Conservation (phyloP, 2,888 invertebrate genomes). For the Trichopoda pennipes region DNA sequence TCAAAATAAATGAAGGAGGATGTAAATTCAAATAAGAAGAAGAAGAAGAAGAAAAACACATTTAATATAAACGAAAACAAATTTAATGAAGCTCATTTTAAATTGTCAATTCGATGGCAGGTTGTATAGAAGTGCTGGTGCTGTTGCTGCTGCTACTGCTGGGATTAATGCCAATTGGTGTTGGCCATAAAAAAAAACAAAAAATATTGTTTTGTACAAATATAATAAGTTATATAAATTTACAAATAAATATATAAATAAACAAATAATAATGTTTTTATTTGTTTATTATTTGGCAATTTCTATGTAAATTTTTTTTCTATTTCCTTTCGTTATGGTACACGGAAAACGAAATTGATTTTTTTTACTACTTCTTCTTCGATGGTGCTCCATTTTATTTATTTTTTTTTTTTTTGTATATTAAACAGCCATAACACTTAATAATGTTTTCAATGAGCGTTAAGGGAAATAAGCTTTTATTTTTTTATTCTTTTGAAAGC, state of each 20-base stretch:
- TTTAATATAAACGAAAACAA: slow-evolving; percentile 52
- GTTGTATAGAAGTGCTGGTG: too few species aligned
- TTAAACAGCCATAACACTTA: neutral
- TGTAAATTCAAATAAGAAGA: neutral
- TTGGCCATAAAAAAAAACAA: slow-evolving; percentile 1
- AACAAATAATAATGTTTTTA: slow-evolving; percentile 56
- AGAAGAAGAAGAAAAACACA: slow-evolving; percentile 6
- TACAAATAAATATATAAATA: slow-evolving; percentile 31
- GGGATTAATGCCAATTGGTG: neutral
- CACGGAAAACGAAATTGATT: slow-evolving; percentile 13
- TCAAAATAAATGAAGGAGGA: neutral
- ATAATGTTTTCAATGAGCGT: neutral
- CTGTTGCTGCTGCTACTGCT: too few species aligned
- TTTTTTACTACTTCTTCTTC: neutral
- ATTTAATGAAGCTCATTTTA: slow-evolving; percentile 55
- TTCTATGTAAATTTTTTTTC: slow-evolving; percentile 56
- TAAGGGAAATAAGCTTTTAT: neutral
- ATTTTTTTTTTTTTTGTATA: neutral
- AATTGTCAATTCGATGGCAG: slow-evolving; percentile 13
- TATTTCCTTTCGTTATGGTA: neutral
- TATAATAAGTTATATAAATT: slow-evolving; percentile 16
- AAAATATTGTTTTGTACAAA: slow-evolving; percentile 10
- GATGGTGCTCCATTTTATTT: too few species aligned
- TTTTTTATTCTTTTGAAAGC: too few species aligned
- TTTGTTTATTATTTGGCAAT: slow-evolving; percentile 62